phyloP scores from a whole-genome alignment of 2,797 vertebrate genomes.

The Antrozous pallidus region DNA sequence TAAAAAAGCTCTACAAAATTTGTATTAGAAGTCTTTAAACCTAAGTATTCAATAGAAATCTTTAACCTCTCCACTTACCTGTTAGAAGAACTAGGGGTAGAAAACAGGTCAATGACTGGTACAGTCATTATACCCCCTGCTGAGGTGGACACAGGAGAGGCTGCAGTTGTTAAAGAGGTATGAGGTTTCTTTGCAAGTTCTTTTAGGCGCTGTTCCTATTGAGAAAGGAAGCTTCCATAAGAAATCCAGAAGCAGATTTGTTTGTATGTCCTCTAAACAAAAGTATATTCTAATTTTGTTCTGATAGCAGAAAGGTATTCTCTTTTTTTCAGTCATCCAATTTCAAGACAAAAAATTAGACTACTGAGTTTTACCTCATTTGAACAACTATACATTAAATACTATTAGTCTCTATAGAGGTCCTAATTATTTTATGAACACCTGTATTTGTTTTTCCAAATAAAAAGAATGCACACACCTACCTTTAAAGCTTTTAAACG shows the following conservation, averaged over 20 bases:
- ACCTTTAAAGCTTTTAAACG: constrained; percentile 96
- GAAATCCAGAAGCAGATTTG: constrained; percentile 61
- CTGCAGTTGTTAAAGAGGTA: constrained; percentile 93
- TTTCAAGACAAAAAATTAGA: constrained; percentile 16
- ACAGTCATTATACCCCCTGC: constrained; percentile 94
- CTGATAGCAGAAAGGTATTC: not conserved
- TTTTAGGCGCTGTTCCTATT: constrained; percentile 96
- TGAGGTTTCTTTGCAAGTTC: constrained; percentile 98
- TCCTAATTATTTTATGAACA: not conserved
- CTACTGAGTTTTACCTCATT: not conserved
- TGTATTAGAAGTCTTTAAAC: not conserved
- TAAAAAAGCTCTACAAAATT: not conserved
- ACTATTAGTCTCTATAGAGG: not conserved
- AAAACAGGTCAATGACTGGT: constrained; percentile 97
- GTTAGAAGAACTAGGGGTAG: constrained; percentile 96
- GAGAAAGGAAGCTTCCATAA: constrained; percentile 70
- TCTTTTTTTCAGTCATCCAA: not conserved
- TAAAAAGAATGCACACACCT: constrained; percentile 47
- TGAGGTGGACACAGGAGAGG: constrained; percentile 94
- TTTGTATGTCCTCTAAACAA: not conserved
- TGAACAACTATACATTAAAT: not conserved
- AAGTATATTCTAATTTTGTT: constrained; percentile 12
- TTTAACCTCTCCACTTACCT: constrained; percentile 83
- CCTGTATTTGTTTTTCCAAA: not conserved
- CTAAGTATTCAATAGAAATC: not conserved